A percentile compares a stretch with the other conserved stretches of the same genome.
These are phyloP conservation scores for Falco punctatus DNA, from an alignment of 2,113 vertebrate species.

Conservation along the genomic window DNA sequence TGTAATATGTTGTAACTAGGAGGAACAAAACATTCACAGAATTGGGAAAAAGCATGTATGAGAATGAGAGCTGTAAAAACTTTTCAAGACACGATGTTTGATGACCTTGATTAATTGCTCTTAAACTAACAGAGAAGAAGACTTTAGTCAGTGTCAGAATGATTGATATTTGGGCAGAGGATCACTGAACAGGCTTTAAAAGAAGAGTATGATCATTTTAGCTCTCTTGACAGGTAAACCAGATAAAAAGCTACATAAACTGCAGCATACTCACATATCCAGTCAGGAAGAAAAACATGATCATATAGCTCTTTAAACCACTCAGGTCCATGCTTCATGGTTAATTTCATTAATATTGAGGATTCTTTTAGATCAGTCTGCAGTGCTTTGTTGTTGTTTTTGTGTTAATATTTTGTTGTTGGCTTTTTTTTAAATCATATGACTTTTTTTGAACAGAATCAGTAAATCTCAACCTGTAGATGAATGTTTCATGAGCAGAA, in stretches of 20 bases:
- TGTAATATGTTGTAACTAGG: neutral
- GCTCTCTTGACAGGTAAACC: neutral
- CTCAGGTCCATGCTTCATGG: neutral
- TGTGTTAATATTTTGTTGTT: neutral
- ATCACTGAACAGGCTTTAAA: neutral
- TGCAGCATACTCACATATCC: neutral
- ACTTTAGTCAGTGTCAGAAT: neutral
- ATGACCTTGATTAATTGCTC: neutral
- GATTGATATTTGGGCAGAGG: neutral
- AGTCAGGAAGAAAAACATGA: neutral
- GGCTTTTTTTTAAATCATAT: neutral
- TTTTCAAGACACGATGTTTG: neutral
- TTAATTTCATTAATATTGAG: neutral
- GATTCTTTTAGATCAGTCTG: neutral
- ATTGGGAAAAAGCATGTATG: neutral
- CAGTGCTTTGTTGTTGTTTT: neutral
- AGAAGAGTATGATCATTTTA: neutral
- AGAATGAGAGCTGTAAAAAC: neutral
- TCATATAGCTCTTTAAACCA: neutral
- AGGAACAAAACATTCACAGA: neutral
- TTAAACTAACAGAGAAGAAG: neutral
- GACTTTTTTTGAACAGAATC: neutral
- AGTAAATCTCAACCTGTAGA: neutral
- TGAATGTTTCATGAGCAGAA: neutral
- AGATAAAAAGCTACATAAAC: neutral